Base-by-base conservation (phyloP, 2,888 invertebrate species). In the Mimachlamys varia region DNA sequence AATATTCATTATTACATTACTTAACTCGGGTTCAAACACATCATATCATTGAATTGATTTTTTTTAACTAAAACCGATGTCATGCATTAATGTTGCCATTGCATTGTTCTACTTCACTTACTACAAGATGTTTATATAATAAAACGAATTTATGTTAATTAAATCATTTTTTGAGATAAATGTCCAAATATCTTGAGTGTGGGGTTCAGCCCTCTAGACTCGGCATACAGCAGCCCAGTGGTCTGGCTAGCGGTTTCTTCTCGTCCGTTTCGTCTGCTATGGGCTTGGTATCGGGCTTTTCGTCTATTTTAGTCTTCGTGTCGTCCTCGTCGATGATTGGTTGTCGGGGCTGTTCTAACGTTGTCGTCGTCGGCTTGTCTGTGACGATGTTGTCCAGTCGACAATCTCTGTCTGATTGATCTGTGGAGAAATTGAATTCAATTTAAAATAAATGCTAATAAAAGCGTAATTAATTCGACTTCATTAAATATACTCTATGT, bases 391-490 rank as follows among this genome's bases (percentile, higher is more conserved):
- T 27, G 27, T 33, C 76, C 2, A 76, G 12, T 76, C 76, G 76
- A 76, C 76, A 76, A 76, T 76, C 76, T 33, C 76, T 27, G 22
- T 76, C 76, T 27, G 76, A 76, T 33, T 76, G 76, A 22, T 76
- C 76, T 76, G 76, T 76, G 7, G 33, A 33, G 58, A 19, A 58
- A 58, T 58, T 58, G 19, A 58, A 19, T 12, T 53, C 17, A 53
- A 53, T 17, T 15, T 7, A 12, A 53, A 53, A 44, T 44, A 44
- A 44, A 44, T 5, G 44, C 44, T 44, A 7, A 44, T 44, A 44
- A 3, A 44, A 44, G 44, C n/a, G n/a, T 44, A 44, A 44, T 5
- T 7, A 44, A 44, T 44, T n/a, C n/a, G n/a, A n/a, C n/a, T n/a
- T n/a, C n/a, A n/a, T n/a, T n/a, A n/a, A n/a, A n/a, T n/a, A n/a